These are phyloP conservation scores for Leistus spinibarbis DNA, from an alignment of 2,888 invertebrate species.

Conservation along the genomic window DNA sequence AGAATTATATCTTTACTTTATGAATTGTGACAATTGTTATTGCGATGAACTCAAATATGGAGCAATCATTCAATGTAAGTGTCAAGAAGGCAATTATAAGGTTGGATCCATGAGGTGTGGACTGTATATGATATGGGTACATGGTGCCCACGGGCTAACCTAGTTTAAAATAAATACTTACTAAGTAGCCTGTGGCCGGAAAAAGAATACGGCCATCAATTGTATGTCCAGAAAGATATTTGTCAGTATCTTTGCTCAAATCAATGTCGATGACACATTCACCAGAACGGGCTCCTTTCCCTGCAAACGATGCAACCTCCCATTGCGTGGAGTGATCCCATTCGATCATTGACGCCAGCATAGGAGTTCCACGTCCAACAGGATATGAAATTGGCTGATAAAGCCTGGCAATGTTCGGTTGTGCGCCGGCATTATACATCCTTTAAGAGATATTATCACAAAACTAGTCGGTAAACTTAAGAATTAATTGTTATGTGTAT, in stretches of 20 bases:
- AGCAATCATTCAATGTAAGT: too few species aligned
- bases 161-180: constrained; percentile 52
- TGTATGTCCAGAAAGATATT: constrained; percentile 81
- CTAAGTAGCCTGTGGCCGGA: constrained; percentile 94
- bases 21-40: too few species aligned
- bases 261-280: constrained; percentile 81
- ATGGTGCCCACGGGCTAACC: too few species aligned
- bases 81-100: too few species aligned
- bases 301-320: constrained; percentile 80
- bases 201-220: constrained; percentile 94
- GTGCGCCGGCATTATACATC: constrained; percentile 79
- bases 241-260: constrained; percentile 73
- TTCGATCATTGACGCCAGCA: constrained; percentile 80
- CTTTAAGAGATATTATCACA: constrained; percentile 53
- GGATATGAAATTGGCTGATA: constrained; percentile 82
- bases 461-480: constrained; percentile 1
- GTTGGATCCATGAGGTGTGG: too few species aligned
- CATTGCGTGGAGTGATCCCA: constrained; percentile 95
- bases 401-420: constrained; percentile 74
- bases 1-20: too few species aligned
- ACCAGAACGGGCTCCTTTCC: constrained; percentile 68
- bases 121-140: too few species aligned
- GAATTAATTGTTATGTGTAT: too few species aligned
- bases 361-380: constrained; percentile 89
- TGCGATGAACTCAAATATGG: too few species aligned